These are phyloP conservation scores for Nasonia oneida DNA, from an alignment of 2,888 invertebrate genomes.

Conservation along the genomic window DNA sequence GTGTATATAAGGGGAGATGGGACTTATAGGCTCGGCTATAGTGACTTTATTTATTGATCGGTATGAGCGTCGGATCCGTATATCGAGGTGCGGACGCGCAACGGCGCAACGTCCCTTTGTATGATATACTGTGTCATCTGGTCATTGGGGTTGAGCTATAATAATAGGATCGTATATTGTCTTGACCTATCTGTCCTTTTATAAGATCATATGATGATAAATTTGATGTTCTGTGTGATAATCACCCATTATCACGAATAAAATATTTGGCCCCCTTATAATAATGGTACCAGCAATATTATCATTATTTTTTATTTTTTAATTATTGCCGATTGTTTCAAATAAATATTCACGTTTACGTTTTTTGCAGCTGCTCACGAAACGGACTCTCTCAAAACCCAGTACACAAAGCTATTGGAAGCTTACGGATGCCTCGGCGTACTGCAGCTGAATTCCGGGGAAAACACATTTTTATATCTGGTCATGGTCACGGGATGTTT, in stretches of 20 bases:
- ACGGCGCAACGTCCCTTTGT: neutral
- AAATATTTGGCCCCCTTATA: too few relatives aligned
- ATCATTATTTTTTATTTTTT: neutral
- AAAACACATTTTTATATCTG: slow-evolving; percentile 91
- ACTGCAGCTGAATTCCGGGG: slow-evolving; percentile 91
- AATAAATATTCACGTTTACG: neutral
- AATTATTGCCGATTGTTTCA: too few relatives aligned
- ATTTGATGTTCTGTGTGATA: too few relatives aligned
- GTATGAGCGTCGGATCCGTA: neutral
- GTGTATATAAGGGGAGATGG: neutral
- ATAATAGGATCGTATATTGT: too few relatives aligned
- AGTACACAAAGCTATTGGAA: slow-evolving; percentile 94
- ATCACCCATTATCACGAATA: too few relatives aligned
- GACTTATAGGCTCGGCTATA: neutral
- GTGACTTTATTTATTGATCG: neutral
- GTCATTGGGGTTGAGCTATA: too few relatives aligned
- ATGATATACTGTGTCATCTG: neutral
- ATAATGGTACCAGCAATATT: too few relatives aligned
- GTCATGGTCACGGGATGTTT: slow-evolving; percentile 97
- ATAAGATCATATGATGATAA: too few relatives aligned
- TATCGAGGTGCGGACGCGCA: neutral
- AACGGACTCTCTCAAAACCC: slow-evolving; percentile 92
- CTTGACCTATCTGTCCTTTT: too few relatives aligned
- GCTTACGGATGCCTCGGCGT: slow-evolving; percentile 98
- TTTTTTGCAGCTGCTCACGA: slow-evolving; percentile 86